These are phyloP conservation scores for Tethea ocularis DNA, from an alignment of 2,888 invertebrate genomes.

Conservation along the genomic window DNA sequence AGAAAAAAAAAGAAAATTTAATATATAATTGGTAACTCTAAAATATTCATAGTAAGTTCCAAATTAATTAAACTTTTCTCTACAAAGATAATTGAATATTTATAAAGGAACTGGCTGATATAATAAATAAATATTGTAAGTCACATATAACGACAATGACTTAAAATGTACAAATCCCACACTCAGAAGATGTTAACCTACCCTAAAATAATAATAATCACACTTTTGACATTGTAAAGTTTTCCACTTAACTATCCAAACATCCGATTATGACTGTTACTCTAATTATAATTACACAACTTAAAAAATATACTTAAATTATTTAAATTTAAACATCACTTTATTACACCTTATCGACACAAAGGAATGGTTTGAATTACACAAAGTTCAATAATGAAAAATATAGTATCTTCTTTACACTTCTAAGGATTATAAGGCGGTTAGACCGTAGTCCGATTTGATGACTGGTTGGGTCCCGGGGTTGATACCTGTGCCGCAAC, in stretches of 20 bases:
- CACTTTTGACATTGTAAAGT: slow-evolving; percentile 84
- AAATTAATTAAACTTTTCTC: not conserved
- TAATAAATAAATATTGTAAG: slow-evolving; percentile 28
- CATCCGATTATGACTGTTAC: slow-evolving; percentile 78
- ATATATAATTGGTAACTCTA: too few relatives aligned
- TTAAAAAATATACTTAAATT: slow-evolving; percentile 65
- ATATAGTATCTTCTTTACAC: slow-evolving; percentile 75
- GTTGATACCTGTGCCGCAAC: slow-evolving; percentile 73
- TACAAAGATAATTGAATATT: not conserved
- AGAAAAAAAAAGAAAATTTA: too few relatives aligned
- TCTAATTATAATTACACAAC: slow-evolving; percentile 73
- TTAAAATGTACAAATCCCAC: slow-evolving; percentile 71
- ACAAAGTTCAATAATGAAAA: slow-evolving; percentile 72
- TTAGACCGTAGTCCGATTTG: slow-evolving; percentile 95
- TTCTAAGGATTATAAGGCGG: slow-evolving; percentile 85
- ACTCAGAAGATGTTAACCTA: slow-evolving; percentile 67
- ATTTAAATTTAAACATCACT: slow-evolving; percentile 68
- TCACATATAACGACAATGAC: slow-evolving; percentile 69
- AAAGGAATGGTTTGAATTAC: slow-evolving; percentile 79
- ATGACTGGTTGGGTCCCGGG: slow-evolving; percentile 84
- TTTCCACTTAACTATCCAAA: slow-evolving; percentile 77
- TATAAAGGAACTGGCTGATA: slow-evolving; percentile 5
- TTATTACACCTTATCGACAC: slow-evolving; percentile 77
- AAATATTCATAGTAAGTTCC: not conserved
- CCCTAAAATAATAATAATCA: slow-evolving; percentile 79